phyloP scores from a whole-genome alignment of 2,797 vertebrate genomes.

The Danio aesculapii region DNA sequence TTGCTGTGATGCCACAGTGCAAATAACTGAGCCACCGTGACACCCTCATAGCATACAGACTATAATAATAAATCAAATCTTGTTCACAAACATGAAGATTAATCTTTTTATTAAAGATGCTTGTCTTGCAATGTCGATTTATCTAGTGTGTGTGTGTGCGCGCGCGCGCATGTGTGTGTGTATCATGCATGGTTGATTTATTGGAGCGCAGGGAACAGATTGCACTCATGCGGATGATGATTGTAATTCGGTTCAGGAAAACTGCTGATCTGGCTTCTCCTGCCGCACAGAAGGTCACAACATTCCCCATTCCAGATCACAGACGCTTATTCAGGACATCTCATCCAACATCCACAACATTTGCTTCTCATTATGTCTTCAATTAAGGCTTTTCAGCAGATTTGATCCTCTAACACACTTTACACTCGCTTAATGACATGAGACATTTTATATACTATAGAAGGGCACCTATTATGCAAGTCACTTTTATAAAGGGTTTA shows the following conservation, averaged over 20 bases:
- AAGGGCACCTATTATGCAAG: too few relatives aligned
- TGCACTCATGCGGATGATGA: constrained; percentile 68
- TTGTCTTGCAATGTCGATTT: background rate
- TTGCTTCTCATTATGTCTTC: background rate
- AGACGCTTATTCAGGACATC: background rate
- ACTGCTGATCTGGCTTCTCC: constrained; percentile 68
- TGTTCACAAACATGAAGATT: background rate
- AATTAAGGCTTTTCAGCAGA: too few relatives aligned
- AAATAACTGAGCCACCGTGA: too few relatives aligned
- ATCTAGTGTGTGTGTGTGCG: background rate
- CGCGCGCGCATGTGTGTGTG: background rate
- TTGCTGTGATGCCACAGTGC: too few relatives aligned
- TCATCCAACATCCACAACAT: background rate
- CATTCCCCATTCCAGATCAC: constrained; percentile 54
- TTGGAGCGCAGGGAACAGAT: constrained; percentile 34
- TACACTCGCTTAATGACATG: too few relatives aligned
- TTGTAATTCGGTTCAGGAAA: constrained; percentile 65
- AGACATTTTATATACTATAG: too few relatives aligned
- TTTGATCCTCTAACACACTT: too few relatives aligned
- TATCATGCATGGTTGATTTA: constrained; percentile 7
- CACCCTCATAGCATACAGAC: too few relatives aligned
- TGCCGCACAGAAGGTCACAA: constrained; percentile 71
- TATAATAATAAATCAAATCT: too few relatives aligned
- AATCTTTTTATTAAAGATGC: background rate
- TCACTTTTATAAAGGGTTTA: too few relatives aligned